Base-by-base conservation (phyloP, 2,888 invertebrate genomes). In the Rhopalosiphum nymphaeae region DNA sequence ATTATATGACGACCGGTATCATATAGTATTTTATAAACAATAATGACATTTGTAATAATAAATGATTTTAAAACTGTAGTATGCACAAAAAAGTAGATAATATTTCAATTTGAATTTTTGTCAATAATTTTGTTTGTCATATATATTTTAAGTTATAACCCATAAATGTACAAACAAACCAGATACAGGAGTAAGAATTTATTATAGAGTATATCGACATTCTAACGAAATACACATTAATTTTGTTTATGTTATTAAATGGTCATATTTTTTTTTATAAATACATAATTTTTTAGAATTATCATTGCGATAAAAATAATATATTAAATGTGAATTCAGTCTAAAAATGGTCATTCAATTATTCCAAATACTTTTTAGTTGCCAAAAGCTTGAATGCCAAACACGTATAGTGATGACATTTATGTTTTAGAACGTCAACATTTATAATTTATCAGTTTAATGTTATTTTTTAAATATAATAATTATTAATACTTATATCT, bases 271-370 rank as follows among this genome's bases (percentile, higher is more conserved):
- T 56, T 88, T 53, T 56, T 57, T n/a, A 86, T 46, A 86, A 86
- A 9, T 46, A 21, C 49, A 87, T n/a, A n/a, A 29, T 49, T 87
- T 87, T 49, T 46, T n/a, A 49, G 9, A 10, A 87, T 49, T 49
- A 49, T 49, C 16, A 87, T 7, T 5, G 21, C n/a, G 87, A 49
- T 87, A 46, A n/a, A n/a, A 87, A 87, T n/a, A 29, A 88, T 13
- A 56, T 42, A 26, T 36, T 89, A 53, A 36, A 89, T 9, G 29
- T 29, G 7, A 57, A 57, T 89, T 44, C 44, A 44, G 44, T 89
- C 57, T 89, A 16, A 87, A 57, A 89, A 89, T 42, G 56, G 44
- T 16, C 57, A 57, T 89, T 89, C 26, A 89, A 89, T 89, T 89
- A 44, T 89, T 89, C 29, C 5, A 89, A 57, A 29, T 57, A 57